Evolutionary conservation across 2,797 vertebrate species (phyloP), one percentile per base, ranked within the genome.

Genomic region (Melanotaenia pygmaea): DNA sequence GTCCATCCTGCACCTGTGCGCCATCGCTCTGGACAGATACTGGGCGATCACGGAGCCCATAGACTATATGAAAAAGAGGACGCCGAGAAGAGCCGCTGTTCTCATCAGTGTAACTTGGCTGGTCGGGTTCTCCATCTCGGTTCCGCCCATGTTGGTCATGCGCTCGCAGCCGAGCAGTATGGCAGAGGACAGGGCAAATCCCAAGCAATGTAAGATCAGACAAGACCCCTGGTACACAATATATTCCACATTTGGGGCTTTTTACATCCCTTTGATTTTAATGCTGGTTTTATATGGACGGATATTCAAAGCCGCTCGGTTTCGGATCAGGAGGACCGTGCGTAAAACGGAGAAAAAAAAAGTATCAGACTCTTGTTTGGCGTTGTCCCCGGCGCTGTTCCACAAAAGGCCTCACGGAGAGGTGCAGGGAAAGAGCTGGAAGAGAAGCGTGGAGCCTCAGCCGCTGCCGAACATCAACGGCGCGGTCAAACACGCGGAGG

Each of bases 251-350:
- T 99, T 99, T 71, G 96, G 97, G 22, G 98, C 98, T 32, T 99
- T 99, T 93, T 99, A 99, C 87, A 98, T 99, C 84, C 98, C 98
- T 0, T 86, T 99, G 51, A 93, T 93, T 28, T 89, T 99, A 64
- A 98, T 99, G 93, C 85, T 99, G 80, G 97, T 99, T 72, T 92
- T 99, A 51, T 99, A 99, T 63, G 97, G 98, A 76, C 96, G 98
- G 88, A 99, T 99, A 88, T 99, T 98, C 85, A 97, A 95, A 85
- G 97, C 98, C 3, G 98, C 97, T 64, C 94, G 97, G 68, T 99
- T 99, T 80, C 95, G 97, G 54, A 99, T 99, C 83, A 95, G 97
- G 66, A 97, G 97, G 87, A 98, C 96, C 0, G 97, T 98, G 79
- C 91, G 91, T 66, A 94, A 93, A 90, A 91, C 90, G 0, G 92